These are phyloP conservation scores for Elegia similella DNA, from an alignment of 2,888 invertebrate species.

Conservation along the genomic window DNA sequence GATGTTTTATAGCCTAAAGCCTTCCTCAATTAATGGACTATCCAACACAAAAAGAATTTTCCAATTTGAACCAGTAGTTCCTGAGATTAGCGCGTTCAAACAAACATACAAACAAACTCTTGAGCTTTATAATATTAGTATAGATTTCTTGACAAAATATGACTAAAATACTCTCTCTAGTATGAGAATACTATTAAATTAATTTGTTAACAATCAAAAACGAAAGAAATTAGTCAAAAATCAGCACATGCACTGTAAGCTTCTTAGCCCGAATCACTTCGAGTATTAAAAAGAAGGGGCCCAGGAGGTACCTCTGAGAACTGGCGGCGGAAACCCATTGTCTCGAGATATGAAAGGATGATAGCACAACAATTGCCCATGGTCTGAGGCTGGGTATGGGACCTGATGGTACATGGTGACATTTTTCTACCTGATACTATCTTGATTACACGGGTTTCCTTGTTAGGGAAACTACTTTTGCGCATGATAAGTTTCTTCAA, in stretches of 20 bases:
- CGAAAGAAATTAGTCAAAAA: too few relatives aligned
- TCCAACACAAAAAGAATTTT: too few relatives aligned
- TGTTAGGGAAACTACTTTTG: not conserved
- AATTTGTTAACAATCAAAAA: too few relatives aligned
- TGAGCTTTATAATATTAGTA: too few relatives aligned
- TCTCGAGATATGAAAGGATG: slow-evolving; percentile 20
- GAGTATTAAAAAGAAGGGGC: not conserved
- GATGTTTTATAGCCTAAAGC: too few relatives aligned
- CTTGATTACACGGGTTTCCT: slow-evolving; percentile 2
- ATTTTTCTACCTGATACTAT: slow-evolving; percentile 3
- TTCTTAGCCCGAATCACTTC: not conserved
- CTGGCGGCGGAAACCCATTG: slow-evolving; percentile 12
- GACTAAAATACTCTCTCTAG: too few relatives aligned
- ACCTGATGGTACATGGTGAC: slow-evolving; percentile 6
- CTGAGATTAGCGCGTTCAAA: too few relatives aligned
- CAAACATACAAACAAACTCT: too few relatives aligned
- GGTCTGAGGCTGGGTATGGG: slow-evolving; percentile 6
- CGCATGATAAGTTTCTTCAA: not conserved
- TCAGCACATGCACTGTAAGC: not conserved
- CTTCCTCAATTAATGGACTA: too few relatives aligned
- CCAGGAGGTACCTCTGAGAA: not conserved
- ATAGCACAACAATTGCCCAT: slow-evolving; percentile 11
- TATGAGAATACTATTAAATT: too few relatives aligned
- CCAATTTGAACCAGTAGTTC: too few relatives aligned
- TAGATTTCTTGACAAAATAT: too few relatives aligned